A percentile compares a stretch with the other conserved stretches of the same genome.
Evolutionary conservation across 2,113 vertebrate genomes (phyloP).

Genomic region (Syrmaticus mikado): DNA sequence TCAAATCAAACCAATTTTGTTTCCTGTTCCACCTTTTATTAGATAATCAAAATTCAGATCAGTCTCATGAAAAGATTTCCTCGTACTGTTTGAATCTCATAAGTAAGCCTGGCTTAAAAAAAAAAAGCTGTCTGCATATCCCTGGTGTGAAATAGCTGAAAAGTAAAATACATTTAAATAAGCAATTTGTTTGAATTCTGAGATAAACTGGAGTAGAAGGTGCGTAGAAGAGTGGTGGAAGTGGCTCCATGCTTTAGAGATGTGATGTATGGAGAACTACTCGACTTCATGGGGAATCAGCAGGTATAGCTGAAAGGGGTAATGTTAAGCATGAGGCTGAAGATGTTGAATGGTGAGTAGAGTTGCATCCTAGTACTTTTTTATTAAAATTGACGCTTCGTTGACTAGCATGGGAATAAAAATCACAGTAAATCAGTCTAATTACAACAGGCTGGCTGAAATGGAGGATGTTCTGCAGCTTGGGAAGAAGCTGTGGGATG

Average conservation of each 20-base stretch:
- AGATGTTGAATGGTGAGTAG: not conserved
- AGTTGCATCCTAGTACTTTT: not conserved
- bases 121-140: not conserved
- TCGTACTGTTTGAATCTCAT: not conserved
- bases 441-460: not conserved
- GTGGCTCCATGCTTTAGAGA: not conserved
- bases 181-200: conserved; percentile 12
- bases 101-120: not conserved
- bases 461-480: not conserved
- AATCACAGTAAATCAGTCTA: not conserved
- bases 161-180: not conserved
- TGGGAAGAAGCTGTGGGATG: not conserved
- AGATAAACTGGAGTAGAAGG: not conserved
- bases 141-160: not conserved
- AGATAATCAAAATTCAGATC: conserved; percentile 65
- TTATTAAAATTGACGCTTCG: not conserved
- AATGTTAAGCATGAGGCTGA: not conserved
- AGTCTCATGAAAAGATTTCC: conserved; percentile 17
- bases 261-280: not conserved
- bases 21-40: conserved; percentile 48
- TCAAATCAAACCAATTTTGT: conserved; percentile 63
- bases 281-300: not conserved
- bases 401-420: not conserved
- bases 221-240: not conserved
- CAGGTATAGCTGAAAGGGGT: not conserved